Conservation (phyloP, 2,888 invertebrate species). For the Drosophila diplacantha region DNA sequence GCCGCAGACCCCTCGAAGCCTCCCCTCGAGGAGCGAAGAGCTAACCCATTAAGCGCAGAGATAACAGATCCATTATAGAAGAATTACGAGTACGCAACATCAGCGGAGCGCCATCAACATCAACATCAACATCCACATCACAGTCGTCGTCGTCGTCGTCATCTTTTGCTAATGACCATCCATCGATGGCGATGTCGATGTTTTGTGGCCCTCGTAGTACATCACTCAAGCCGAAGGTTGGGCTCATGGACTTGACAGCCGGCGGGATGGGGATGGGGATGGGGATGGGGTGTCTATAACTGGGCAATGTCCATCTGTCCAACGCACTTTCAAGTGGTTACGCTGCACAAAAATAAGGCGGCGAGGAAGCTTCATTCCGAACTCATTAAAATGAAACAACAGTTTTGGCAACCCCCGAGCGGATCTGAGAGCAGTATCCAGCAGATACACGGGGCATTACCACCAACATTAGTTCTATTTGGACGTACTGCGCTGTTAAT, state of each 20-base stretch:
- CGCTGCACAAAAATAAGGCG: conserved; percentile 43
- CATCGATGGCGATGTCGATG: conserved; percentile 48
- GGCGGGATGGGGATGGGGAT: neutral
- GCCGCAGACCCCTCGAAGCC: conserved; percentile 2
- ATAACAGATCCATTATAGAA: conserved; percentile 72
- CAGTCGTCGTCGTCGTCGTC: conserved; percentile 50
- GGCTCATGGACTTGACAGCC: conserved; percentile 27
- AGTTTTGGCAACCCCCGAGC: conserved; percentile 66
- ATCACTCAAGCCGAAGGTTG: conserved; percentile 60
- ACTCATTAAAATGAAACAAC: conserved; percentile 39
- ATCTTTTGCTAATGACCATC: conserved; percentile 72
- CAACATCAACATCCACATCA: conserved; percentile 9
- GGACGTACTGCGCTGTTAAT: conserved; percentile 64
- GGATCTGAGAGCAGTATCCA: conserved; percentile 38
- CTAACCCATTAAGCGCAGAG: conserved; percentile 70
- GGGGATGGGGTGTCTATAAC: conserved; percentile 10
- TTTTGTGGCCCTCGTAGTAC: conserved; percentile 52
- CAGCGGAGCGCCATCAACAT: conserved; percentile 37
- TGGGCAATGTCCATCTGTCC: conserved; percentile 45
- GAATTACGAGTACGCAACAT: conserved; percentile 69
- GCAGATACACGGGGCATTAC: conserved; percentile 44
- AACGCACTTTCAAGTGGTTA: conserved; percentile 54
- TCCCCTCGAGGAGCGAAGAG: conserved; percentile 4
- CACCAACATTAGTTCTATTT: conserved; percentile 54
- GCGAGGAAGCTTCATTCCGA: conserved; percentile 27